phyloP scores from a whole-genome alignment of 1,140 invertebrate species.

The Lethrus apterus region DNA sequence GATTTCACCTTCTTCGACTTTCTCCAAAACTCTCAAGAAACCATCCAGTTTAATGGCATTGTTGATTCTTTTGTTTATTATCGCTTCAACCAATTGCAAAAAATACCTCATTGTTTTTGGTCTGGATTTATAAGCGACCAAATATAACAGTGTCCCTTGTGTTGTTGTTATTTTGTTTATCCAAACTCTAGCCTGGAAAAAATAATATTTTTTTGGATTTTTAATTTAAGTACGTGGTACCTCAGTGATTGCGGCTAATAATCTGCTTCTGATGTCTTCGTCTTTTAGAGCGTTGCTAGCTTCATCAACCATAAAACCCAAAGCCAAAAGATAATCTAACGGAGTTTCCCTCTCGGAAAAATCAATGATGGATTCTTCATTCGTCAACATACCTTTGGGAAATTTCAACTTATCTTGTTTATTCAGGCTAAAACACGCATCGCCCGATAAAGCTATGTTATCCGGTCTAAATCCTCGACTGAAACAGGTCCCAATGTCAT shows the following conservation, averaged over 20 bases:
- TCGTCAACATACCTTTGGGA: constrained; percentile 9
- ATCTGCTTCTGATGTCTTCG: constrained; percentile 24
- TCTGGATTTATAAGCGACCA: constrained; percentile 23
- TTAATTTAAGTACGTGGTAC: constrained; percentile 9
- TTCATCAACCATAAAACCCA: constrained; percentile 29
- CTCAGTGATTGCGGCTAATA: constrained; percentile 28
- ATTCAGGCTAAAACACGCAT: constrained; percentile 22
- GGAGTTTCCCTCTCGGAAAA: constrained; percentile 27
- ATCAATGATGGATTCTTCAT: constrained; percentile 21
- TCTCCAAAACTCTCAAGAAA: constrained; percentile 30
- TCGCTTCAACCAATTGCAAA: constrained; percentile 27
- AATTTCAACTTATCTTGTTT: constrained; percentile 12
- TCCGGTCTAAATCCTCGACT: constrained; percentile 28
- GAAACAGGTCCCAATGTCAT: constrained; percentile 27
- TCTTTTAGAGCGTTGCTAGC: constrained; percentile 27
- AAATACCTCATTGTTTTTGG: constrained; percentile 29
- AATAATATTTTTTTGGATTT: background rate
- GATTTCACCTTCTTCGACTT: constrained; percentile 31
- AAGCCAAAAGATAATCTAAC: constrained; percentile 24
- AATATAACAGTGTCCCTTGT: constrained; percentile 27
- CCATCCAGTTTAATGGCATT: constrained; percentile 31
- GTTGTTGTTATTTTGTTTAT: constrained; percentile 25
- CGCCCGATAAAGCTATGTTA: constrained; percentile 23
- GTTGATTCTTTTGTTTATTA: constrained; percentile 26
- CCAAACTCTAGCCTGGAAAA: constrained; percentile 23